Evolutionary conservation across 2,888 invertebrate genomes (phyloP).

Genomic region (Cecidostiba fungosa): DNA sequence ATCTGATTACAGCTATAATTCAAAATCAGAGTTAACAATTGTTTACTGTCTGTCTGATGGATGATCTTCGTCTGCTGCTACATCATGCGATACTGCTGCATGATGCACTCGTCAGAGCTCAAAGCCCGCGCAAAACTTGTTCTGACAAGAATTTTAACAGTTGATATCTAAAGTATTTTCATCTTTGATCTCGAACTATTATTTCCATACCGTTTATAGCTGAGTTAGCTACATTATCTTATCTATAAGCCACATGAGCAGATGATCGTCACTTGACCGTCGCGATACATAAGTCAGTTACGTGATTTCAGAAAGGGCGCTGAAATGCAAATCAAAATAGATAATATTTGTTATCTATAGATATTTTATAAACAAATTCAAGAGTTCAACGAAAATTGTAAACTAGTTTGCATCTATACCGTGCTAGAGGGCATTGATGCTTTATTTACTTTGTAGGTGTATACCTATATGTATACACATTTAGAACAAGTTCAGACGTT

Average conservation of each 20-base stretch:
- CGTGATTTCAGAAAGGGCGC: background rate
- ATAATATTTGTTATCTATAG: background rate
- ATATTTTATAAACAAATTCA: background rate
- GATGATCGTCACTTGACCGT: background rate
- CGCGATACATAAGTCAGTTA: background rate
- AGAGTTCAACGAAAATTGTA: too few relatives aligned
- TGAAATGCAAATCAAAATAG: background rate
- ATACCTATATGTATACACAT: too few relatives aligned
- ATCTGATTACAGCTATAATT: too few relatives aligned
- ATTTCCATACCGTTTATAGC: background rate
- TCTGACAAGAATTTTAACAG: constrained; percentile 15
- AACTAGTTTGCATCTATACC: too few relatives aligned
- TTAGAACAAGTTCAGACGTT: too few relatives aligned
- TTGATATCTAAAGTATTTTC: background rate
- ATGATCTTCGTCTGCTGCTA: background rate
- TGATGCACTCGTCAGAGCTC: background rate
- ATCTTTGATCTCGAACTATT: background rate
- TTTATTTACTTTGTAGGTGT: too few relatives aligned
- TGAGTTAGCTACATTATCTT: background rate
- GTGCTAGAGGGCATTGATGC: too few relatives aligned
- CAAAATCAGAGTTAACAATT: background rate
- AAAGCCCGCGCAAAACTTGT: constrained; percentile 32
- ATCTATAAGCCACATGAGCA: background rate
- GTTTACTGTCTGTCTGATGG: background rate
- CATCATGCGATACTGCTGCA: background rate